Evolutionary conservation across 2,113 vertebrate genomes (phyloP), one percentile per base, ranked within the genome.

Genomic region (Smithornis capensis): DNA sequence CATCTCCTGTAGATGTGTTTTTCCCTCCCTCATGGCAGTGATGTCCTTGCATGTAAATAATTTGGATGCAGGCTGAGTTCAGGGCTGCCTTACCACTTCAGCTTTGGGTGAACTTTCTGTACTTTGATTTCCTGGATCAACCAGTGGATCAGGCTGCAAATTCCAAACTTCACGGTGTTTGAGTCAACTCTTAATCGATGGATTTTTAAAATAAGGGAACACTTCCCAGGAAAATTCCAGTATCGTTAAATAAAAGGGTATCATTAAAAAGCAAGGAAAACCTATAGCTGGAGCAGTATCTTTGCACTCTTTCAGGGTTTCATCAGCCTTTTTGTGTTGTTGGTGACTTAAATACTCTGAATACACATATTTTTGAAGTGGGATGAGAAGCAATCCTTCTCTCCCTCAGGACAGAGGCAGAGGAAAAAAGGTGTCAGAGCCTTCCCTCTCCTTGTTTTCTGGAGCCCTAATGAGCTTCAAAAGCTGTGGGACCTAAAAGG

Each of bases 41-140:
- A 52, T 92, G 77, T 78, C 44, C 86, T 95, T 92, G 83, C 83
- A 87, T 93, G 63, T 88, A 92, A 96, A 95, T 96, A 67, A 90
- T 45, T 83, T 78, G 52, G 82, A 95, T 92, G 81, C n/a, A 77
- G 78, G 59, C 44, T 55, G 49, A 80, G 12, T 89, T 31, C 83
- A 50, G 77, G 47, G 45, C 87, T 75, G 4, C 70, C 38, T 90
- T 53, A 15, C 59, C 64, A 19, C 84, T 82, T 81, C 67, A 95
- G 11, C 73, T 82, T 57, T 90, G 27, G 5, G 9, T 87, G 74
- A 69, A 69, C 82, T 82, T 62, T 60, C 45, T 90, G 89, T 83
- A 1, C 35, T 95, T 89, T 6, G 17, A 53, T 76, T 75, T 91
- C 56, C 77, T 90, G 75, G 40, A 42, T 92, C 87, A 88, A 35